Evolutionary conservation across 23 tunicate genomes (phyloP), one percentile per base, ranked within the genome.

Genomic region (Halocynthia aurantium): DNA sequence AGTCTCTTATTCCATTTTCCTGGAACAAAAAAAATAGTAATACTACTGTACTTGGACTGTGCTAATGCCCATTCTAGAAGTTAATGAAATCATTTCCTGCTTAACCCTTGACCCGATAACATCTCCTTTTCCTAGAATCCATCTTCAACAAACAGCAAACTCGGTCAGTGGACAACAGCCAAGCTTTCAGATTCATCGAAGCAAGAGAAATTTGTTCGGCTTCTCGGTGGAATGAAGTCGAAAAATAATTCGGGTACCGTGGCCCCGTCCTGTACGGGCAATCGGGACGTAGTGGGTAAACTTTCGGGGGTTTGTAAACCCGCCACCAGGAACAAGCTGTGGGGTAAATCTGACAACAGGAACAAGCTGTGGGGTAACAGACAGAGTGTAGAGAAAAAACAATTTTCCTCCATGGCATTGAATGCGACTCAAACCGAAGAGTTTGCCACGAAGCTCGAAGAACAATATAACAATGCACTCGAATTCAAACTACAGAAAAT

Each of bases 401-500:
- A 55, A 31, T 77, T 84, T 56, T 53, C 88, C 11, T 51, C 69
- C 6, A 69, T 70, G 60, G 88, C 88, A n/a, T 10, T 31, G 56
- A 64, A 77, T 76, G 52, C 12, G 5, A 50, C 51, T 6, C 67
- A 77, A 7, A 18, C 82, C 12, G 22, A 57, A 57, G 56, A 84
- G 58, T 77, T 84, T 6, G 22, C 70, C 8, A 57, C 50, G 0
- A 57, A 50, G 7, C 51, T 84, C 6, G 88, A 84, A 58, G 61
- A 55, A 19, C 88, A 84, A 57, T 84, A 55, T 55, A 57, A 58
- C 40, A 55, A 67, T 7, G 60, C 82, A 2, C 52, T 84, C 17
- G 76, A 53, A 17, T 84, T 84, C 69, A 84, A 84, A 50, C 77
- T 84, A 50, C 88, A 84, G 55, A 84, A 84, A 69, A 60, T 82